Evolutionary conservation across 2,113 vertebrate species (phyloP), one percentile per base, ranked within the genome.

Genomic region (Erythrolamprus reginae): DNA sequence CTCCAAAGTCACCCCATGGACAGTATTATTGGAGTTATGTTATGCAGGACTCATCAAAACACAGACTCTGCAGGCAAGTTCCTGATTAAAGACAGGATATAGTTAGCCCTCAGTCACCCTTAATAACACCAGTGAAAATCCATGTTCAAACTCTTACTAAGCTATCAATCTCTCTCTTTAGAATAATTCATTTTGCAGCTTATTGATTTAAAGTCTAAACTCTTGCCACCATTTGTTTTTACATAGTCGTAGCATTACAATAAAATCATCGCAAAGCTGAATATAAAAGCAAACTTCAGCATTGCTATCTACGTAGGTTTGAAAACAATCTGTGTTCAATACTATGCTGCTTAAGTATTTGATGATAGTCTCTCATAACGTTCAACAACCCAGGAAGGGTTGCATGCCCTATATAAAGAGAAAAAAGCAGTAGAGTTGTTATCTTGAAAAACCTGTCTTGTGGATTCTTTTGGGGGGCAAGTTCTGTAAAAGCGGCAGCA

Each of bases 391-490:
- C 10, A 88, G 42, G 55, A 56, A 61, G 38, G 21, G 86, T 42
- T 83, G n/a, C 3, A 91, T 88, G 87, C 53, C 45, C 58, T 83
- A 52, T 23, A 61, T 12, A 53, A 17, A 42, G 17, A 42, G 90
- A 88, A 87, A 82, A 82, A 56, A 50, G 84, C 70, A 93, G 89
- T 17, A 92, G 84, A 45, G 23, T 56, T 91, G 88, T 94, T 61
- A 61, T 92, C 88, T 77, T 94, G 89, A 50, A 89, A 92, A 94
- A 90, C 15, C 77, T 89, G 92, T 93, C 33, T 92, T 90, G 91
- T 19, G 93, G 86, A 88, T 93, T 92, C 52, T 88, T 93, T 84
- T 5, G 92, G 51, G 93, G 89, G 89, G 70, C 92, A 92, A 91
- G 84, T 51, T 92, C 92, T 89, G 48, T 92, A 88, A 92, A 17